Evolutionary conservation across 2,113 vertebrate genomes (phyloP).

Genomic region (Oxyura jamaicensis): DNA sequence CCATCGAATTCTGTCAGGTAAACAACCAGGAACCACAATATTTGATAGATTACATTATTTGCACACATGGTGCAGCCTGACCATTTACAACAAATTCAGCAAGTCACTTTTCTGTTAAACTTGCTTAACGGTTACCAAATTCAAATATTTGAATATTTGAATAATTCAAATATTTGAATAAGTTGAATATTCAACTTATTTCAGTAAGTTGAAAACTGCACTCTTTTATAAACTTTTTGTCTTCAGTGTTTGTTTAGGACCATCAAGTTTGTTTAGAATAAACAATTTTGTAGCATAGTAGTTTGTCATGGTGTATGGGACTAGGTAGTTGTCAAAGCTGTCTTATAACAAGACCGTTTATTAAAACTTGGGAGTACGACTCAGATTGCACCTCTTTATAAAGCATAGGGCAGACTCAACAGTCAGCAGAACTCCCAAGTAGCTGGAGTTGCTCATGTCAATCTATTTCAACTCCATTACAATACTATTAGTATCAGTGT

Average conservation of each 20-base stretch:
- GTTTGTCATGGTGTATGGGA: background rate
- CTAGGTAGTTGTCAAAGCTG: background rate
- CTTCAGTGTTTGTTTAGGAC: background rate
- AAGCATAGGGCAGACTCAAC: background rate
- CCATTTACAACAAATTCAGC: background rate
- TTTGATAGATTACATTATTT: background rate
- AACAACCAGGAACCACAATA: background rate
- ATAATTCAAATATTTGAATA: no score
- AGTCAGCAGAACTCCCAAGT: background rate
- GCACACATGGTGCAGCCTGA: background rate
- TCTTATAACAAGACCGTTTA: background rate
- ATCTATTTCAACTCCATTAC: background rate
- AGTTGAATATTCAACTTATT: no score
- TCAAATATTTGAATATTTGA: no score
- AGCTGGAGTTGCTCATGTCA: background rate
- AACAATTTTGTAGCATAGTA: background rate
- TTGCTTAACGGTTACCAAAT: background rate
- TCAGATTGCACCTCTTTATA: background rate
- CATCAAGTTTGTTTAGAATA: background rate
- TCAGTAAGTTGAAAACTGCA: background rate
- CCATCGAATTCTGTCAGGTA: background rate
- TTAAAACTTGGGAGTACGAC: background rate
- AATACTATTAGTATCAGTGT: background rate
- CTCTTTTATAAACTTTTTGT: background rate
- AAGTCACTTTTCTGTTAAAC: background rate